These are phyloP conservation scores for Ceramica pisi DNA, from an alignment of 2,888 invertebrate genomes.

Conservation along the genomic window DNA sequence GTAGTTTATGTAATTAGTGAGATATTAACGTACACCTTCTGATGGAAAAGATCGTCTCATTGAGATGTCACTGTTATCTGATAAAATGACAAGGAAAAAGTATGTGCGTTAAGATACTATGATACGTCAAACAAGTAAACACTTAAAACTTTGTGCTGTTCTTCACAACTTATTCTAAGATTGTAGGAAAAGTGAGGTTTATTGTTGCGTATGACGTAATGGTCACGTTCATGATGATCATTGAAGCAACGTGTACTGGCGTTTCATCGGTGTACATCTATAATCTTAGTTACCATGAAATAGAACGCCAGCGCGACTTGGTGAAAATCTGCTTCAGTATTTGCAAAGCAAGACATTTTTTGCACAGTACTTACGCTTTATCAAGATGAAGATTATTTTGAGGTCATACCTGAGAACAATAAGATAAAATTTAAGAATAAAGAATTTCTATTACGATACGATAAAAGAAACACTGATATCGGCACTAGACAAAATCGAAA, in stretches of 20 bases:
- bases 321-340: constrained; percentile 1
- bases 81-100: constrained; percentile 73
- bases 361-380: constrained; percentile 51
- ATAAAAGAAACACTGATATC: background rate
- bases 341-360: constrained; percentile 4
- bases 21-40: constrained; percentile 59
- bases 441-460: background rate
- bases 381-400: constrained; percentile 47
- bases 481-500: background rate
- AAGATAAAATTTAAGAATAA: constrained; percentile 20
- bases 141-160: constrained; percentile 24
- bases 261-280: constrained; percentile 4
- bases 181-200: constrained; percentile 24
- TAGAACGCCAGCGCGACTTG: background rate
- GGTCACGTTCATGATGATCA: constrained; percentile 19
- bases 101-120: constrained; percentile 58
- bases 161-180: constrained; percentile 6
- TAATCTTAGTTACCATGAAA: constrained; percentile 14
- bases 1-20: constrained; percentile 46
- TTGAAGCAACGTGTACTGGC: constrained; percentile 1
- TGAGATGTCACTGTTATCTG: constrained; percentile 75
- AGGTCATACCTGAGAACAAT: constrained; percentile 64
- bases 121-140: constrained; percentile 63
- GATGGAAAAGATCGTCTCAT: constrained; percentile 70
- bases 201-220: constrained; percentile 26